These are phyloP conservation scores for Caenorhabditis angaria DNA, from an alignment of 2,888 invertebrate species.

Conservation along the genomic window DNA sequence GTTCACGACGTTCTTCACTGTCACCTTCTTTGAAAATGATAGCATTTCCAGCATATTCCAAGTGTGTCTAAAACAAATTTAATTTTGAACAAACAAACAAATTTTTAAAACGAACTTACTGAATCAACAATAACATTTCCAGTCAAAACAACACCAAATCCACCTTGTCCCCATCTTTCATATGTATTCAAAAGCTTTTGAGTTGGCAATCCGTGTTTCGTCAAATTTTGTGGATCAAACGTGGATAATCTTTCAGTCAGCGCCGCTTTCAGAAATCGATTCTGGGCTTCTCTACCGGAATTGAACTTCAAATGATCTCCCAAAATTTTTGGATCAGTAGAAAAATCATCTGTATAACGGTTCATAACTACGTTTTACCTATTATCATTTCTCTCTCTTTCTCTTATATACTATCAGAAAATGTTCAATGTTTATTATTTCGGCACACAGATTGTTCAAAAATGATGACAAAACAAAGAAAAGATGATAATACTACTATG, in stretches of 20 bases:
- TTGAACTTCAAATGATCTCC: conserved; percentile 44
- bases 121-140: conserved; percentile 51
- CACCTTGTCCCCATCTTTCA: conserved; percentile 59
- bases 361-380: too few species aligned
- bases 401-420: too few species aligned
- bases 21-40: conserved; percentile 42
- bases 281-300: conserved; percentile 41
- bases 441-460: neutral
- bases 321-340: conserved; percentile 24
- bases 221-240: conserved; percentile 30
- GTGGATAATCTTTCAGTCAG: conserved; percentile 45
- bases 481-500: too few species aligned
- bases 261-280: conserved; percentile 54
- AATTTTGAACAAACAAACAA: neutral
- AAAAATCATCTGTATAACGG: neutral
- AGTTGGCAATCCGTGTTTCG: conserved; percentile 52
- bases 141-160: conserved; percentile 58
- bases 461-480: neutral
- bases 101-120: conserved; percentile 10
- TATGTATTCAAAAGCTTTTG: conserved; percentile 47
- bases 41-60: conserved; percentile 47
- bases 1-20: conserved; percentile 21
- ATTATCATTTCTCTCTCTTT: too few species aligned
- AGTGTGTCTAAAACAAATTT: conserved; percentile 33
- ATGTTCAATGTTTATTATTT: neutral